Conservation (phyloP, 2,113 vertebrate species). For the Pelusios castaneus region DNA sequence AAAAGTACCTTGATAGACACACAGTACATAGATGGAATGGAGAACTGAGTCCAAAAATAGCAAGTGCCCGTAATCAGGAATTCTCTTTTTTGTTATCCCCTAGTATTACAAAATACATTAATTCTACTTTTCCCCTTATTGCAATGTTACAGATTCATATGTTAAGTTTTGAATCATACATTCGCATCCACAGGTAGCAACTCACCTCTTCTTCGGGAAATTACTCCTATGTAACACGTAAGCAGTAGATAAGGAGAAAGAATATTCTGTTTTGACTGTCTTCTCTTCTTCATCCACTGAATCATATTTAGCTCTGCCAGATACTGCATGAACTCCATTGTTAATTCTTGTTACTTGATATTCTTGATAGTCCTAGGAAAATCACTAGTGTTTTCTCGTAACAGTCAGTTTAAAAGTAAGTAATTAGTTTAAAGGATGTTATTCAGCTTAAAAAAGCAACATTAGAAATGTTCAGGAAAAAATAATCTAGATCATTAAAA, state of each 20-base stretch:
- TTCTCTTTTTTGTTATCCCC: not conserved
- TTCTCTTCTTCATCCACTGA: constrained; percentile 30
- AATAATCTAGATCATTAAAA: not conserved
- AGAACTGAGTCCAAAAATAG: not conserved
- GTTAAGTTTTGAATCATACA: not conserved
- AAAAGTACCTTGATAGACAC: not conserved
- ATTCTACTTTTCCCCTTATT: not conserved
- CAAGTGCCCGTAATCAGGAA: not conserved
- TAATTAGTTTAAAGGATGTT: not conserved
- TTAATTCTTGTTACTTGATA: not conserved
- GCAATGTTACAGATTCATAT: not conserved
- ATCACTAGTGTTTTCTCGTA: not conserved
- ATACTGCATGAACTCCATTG: not conserved
- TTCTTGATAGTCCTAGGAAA: not conserved
- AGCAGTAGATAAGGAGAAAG: not conserved
- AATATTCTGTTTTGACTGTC: not conserved
- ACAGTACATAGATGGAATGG: not conserved
- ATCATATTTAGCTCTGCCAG: not conserved
- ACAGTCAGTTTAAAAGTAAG: not conserved
- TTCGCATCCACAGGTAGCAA: not conserved
- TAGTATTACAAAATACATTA: not conserved
- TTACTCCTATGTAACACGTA: not conserved
- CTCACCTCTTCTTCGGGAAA: constrained; percentile 32
- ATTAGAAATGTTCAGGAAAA: not conserved
- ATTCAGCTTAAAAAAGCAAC: not conserved